phyloP scores from a whole-genome alignment of 1,140 invertebrate genomes.

The Zaprionus lachaisei region DNA sequence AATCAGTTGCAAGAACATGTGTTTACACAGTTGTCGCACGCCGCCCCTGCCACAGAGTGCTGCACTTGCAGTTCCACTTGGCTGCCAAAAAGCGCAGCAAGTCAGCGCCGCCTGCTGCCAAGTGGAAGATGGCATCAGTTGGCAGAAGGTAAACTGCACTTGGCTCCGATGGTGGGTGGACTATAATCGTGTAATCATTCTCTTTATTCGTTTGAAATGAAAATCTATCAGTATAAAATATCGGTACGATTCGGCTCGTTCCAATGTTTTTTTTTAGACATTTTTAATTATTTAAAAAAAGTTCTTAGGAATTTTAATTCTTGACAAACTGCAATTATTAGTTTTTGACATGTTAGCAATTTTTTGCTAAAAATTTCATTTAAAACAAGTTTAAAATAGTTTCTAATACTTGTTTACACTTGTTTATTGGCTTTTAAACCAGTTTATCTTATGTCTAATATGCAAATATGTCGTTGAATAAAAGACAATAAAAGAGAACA shows the following conservation, averaged over 20 bases:
- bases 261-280: too few relatives aligned
- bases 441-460: neutral
- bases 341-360: too few relatives aligned
- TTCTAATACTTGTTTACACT: neutral
- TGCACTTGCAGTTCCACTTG: constrained; percentile 42
- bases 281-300: too few relatives aligned
- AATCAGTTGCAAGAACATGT: constrained; percentile 81
- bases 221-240: too few relatives aligned
- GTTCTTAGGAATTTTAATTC: too few relatives aligned
- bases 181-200: too few relatives aligned
- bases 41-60: too few relatives aligned
- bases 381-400: constrained; percentile 1
- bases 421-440: constrained; percentile 1
- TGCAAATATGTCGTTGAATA: neutral
- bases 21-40: constrained; percentile 62
- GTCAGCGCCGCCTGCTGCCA: constrained; percentile 2
- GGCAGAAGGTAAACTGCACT: neutral
- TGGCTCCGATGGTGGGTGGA: neutral
- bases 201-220: too few relatives aligned
- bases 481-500: neutral
- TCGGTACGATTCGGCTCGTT: too few relatives aligned
- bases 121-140: constrained; percentile 26
- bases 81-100: constrained; percentile 33
- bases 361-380: neutral
- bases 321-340: too few relatives aligned